A percentile compares a stretch with the other conserved stretches of the same genome.
Evolutionary conservation across 2,797 vertebrate genomes (phyloP).

Genomic region (Eupleurogrammus muticus): DNA sequence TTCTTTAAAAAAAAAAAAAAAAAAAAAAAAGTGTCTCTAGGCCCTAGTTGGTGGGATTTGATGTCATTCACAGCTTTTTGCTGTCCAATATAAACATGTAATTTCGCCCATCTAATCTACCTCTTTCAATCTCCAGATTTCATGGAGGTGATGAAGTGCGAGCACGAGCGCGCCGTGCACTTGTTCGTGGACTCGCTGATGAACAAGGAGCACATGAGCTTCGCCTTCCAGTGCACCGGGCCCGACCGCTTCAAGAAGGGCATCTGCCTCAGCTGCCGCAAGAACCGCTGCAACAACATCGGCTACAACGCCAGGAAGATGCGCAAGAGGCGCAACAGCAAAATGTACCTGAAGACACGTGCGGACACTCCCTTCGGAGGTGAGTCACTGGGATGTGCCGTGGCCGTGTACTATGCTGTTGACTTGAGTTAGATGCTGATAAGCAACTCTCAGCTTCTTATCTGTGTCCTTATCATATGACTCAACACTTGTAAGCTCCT

Average conservation of each 20-base stretch:
- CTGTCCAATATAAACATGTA: not conserved
- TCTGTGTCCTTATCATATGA: not conserved
- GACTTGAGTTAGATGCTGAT: constrained; percentile 22
- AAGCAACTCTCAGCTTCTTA: not conserved
- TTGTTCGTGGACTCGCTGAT: constrained; percentile 96
- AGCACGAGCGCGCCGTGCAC: constrained; percentile 93
- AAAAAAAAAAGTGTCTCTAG: not conserved
- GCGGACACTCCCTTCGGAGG: constrained; percentile 94
- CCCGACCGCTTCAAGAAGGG: constrained; percentile 95
- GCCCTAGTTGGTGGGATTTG: too few species aligned
- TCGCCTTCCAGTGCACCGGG: constrained; percentile 92
- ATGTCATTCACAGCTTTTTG: not conserved
- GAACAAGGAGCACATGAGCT: constrained; percentile 92
- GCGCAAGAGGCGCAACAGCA: constrained; percentile 89
- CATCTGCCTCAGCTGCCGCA: constrained; percentile 97
- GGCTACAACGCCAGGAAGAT: constrained; percentile 92
- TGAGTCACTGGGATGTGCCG: constrained; percentile 53
- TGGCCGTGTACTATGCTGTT: not conserved
- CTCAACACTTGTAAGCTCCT: not conserved
- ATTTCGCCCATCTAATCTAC: not conserved
- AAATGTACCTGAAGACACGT: constrained; percentile 97
- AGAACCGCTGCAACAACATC: constrained; percentile 94
- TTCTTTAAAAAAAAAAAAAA: too few species aligned
- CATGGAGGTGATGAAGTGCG: constrained; percentile 90
- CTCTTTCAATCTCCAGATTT: constrained; percentile 81